Base-by-base conservation (phyloP, 2,888 invertebrate species). In the Synanthedon myopaeformis region DNA sequence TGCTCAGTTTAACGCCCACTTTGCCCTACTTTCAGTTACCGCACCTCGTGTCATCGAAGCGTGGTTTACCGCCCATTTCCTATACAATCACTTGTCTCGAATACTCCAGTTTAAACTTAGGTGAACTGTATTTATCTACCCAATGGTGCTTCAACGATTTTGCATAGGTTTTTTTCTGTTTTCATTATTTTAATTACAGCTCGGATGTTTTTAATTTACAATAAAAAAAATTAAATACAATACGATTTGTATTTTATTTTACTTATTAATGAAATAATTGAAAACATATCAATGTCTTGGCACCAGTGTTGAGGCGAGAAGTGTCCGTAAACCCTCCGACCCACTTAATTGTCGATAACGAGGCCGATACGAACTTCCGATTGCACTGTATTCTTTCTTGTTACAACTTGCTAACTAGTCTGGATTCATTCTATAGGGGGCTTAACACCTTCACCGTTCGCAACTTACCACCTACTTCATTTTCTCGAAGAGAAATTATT, bases 321-420 rank as follows among this genome's bases (percentile, higher is more conserved):
- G 10, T 10, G 35, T 35, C 45, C 13, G 45, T 14, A 45, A 45
- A 45, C 35, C 53, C 45, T 54, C 56, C 57, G 53, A 53, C 59
- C 58, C 64, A 60, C 61, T 67, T 74, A 72, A 73, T 74, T 71
- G 68, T 61, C 63, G 74, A 74, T 72, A 72, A 69, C 69, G 67
- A 55, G 63, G 64, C 57, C 60, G 64, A 66, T 65, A 63, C 62
- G 53, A 52, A 59, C 62, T 66, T 67, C 71, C 66, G 70, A 68
- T 69, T 64, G 64, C 63, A 53, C 63, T 64, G 58, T 59, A 64
- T 67, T 66, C 64, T 63, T 64, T 59, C 69, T 66, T 61, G 65
- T 69, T 65, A 64, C 45, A 45, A 45, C 45, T 45, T 45, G 45
- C 45, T 45, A 45, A 45, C 13, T 45, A 45, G 13, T 12, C 45